Evolutionary conservation across 2,797 vertebrate species (phyloP).

Genomic region (Sciurus vulgaris): DNA sequence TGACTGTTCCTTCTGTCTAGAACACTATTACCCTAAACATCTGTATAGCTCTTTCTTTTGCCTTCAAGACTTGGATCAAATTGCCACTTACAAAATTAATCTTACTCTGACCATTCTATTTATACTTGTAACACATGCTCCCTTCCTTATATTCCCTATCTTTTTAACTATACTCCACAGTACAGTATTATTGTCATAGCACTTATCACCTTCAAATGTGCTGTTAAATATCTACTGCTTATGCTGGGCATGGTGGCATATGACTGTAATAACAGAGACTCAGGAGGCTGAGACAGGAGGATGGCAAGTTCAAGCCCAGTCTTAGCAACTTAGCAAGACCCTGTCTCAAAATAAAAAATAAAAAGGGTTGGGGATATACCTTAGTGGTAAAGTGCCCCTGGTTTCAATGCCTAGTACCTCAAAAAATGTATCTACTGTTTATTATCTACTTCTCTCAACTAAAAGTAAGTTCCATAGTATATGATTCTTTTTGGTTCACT

Average conservation of each 20-base stretch:
- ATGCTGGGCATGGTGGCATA: too few species aligned
- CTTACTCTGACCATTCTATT: neutral
- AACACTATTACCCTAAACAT: constrained; percentile 52
- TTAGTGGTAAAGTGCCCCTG: too few species aligned
- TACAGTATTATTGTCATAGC: constrained; percentile 22
- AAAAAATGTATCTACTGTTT: neutral
- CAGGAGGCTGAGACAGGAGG: too few species aligned
- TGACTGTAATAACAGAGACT: too few species aligned
- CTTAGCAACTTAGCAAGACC: too few species aligned
- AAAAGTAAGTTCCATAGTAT: neutral
- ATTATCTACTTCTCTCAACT: constrained; percentile 36
- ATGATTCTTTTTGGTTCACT: constrained; percentile 35
- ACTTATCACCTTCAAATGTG: constrained; percentile 26
- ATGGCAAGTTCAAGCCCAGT: too few species aligned
- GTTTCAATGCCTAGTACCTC: too few species aligned
- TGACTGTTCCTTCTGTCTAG: neutral
- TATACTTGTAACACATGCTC: neutral
- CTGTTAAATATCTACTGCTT: constrained; percentile 42
- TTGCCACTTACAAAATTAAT: neutral
- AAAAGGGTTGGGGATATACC: too few species aligned
- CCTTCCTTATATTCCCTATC: neutral
- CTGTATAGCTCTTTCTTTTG: neutral
- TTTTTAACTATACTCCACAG: neutral
- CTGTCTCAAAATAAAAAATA: too few species aligned
- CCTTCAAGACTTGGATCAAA: constrained; percentile 21